Conservation (phyloP, 2,113 vertebrate species). For the Notothenia coriiceps region DNA sequence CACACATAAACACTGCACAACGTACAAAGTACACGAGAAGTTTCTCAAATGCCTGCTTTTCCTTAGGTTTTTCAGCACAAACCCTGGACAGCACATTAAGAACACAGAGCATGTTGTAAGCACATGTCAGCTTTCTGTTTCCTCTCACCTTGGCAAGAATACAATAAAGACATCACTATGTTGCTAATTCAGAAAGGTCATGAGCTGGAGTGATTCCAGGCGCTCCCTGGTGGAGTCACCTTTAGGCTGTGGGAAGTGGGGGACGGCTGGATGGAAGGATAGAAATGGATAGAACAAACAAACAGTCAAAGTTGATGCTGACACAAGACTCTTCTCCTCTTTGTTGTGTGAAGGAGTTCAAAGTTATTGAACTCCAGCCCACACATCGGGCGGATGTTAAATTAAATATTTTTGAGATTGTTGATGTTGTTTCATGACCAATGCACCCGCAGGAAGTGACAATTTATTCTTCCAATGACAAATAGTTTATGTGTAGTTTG, state of each 20-base stretch:
- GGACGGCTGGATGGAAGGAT: conserved; percentile 40
- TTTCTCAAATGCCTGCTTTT: conserved; percentile 37
- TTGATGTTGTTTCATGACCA: conserved; percentile 32
- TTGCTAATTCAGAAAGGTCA: conserved; percentile 30
- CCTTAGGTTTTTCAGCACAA: conserved; percentile 40
- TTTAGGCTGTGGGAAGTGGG: conserved; percentile 51
- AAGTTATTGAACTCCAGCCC: neutral
- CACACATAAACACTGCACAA: conserved; percentile 31
- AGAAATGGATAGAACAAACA: conserved; percentile 63
- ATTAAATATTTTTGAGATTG: conserved; percentile 1
- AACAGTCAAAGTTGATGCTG: conserved; percentile 34
- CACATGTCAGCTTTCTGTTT: conserved; percentile 19
- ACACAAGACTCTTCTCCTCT: conserved; percentile 37
- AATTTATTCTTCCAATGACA: conserved; percentile 19
- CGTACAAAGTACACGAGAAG: conserved; percentile 24
- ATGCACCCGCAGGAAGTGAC: conserved; percentile 29
- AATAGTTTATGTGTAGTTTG: conserved; percentile 16
- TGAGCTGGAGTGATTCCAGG: conserved; percentile 43
- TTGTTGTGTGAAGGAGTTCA: conserved; percentile 48
- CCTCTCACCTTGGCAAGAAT: conserved; percentile 22
- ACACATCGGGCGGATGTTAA: conserved; percentile 1
- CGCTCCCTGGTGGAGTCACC: conserved; percentile 33
- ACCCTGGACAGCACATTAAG: neutral
- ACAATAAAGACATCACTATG: conserved; percentile 36
- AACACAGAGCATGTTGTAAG: conserved; percentile 4